These are phyloP conservation scores for Flexamia atlantica DNA, from an alignment of 2,888 invertebrate genomes.

Conservation along the genomic window DNA sequence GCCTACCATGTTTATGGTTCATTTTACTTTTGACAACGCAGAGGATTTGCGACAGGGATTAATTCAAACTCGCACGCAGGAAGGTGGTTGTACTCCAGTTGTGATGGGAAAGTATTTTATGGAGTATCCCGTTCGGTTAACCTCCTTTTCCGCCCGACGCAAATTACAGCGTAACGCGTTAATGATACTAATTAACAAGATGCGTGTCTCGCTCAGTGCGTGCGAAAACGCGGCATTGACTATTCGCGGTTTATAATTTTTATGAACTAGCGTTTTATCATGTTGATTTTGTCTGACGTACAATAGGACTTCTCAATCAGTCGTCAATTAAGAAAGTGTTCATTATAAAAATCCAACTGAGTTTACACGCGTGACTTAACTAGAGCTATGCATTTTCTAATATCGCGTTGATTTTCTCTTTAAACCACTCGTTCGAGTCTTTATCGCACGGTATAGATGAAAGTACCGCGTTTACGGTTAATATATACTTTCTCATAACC, in stretches of 20 bases:
- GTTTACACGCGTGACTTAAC: not conserved
- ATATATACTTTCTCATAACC: not conserved
- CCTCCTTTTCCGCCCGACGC: slow-evolving; percentile 12
- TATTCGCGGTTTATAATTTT: no score
- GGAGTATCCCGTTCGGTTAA: not conserved
- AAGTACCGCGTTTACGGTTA: not conserved
- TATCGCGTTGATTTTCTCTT: not conserved
- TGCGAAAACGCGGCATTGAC: not conserved
- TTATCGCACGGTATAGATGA: not conserved
- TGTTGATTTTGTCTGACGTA: no score
- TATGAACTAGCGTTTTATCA: no score
- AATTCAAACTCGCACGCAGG: no score
- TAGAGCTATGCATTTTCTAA: not conserved
- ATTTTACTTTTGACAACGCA: no score
- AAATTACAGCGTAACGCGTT: slow-evolving; percentile 1
- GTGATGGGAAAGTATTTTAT: not conserved
- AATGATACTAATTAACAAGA: slow-evolving; percentile 24
- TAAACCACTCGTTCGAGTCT: not conserved
- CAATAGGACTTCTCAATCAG: no score
- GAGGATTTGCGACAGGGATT: no score
- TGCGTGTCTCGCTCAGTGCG: not conserved
- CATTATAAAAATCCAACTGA: not conserved
- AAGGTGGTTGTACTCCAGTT: not conserved
- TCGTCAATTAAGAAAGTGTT: no score
- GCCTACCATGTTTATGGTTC: no score